Base-by-base conservation (phyloP, 2,797 vertebrate genomes). In the Pelochelys cantorii region DNA sequence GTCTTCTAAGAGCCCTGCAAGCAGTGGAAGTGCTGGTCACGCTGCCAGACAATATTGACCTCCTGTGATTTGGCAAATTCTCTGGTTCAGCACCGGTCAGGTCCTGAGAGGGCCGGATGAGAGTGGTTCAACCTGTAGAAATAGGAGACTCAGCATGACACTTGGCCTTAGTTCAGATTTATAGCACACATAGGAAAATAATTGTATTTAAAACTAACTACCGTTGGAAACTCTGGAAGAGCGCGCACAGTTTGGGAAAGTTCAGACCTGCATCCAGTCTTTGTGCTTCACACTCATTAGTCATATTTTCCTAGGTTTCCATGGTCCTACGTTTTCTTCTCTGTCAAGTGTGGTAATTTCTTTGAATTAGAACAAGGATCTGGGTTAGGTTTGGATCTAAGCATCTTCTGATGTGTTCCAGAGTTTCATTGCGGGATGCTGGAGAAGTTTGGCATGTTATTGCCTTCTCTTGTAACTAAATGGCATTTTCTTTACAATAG, bases 401-500 rank as follows among this genome's bases (percentile, higher is more conserved):
- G 25, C 25, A 52, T 5, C 34, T 75, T 75, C 42, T 77, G 6
- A 52, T 52, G 42, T 52, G 15, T 48, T 77, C 37, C 34, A 42
- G 34, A 15, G 37, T 75, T 77, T 77, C 42, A 42, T 48, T 77
- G 42, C 6, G 8, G 74, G 42, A 52, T 25, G 5, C 6, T 52
- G 74, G 74, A 48, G 42, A 77, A 77, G 74, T 13, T 25, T 48
- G 42, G 23, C 27, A 23, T 3, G 5, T 8, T 12, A 7, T 25
- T 52, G 48, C 25, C 42, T 5, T 17, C 27, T 52, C 48, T 23
- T 77, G 25, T 52, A 27, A 52, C 74, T 29, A 27, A 52, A 25
- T 29, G 52, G 18, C 37, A 52, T 52, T 65, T 81, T 94, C 60
- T 87, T 25, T 8, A 74, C 80, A 25, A 5, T 81, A 97, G 97